These are phyloP conservation scores for Hepsetus odoe DNA, from an alignment of 2,113 vertebrate genomes.

Conservation along the genomic window DNA sequence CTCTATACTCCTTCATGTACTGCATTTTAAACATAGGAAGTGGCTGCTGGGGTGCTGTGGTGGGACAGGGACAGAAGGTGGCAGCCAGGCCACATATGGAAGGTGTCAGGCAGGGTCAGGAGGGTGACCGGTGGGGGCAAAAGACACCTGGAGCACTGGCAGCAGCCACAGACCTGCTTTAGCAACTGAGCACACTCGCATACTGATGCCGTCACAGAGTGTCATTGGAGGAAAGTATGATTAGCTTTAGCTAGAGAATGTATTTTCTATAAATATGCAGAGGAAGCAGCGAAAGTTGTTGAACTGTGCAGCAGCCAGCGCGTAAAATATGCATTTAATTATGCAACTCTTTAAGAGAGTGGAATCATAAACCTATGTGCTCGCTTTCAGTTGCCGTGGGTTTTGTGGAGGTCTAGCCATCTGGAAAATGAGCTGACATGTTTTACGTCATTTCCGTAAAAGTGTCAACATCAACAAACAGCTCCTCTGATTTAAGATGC, in stretches of 20 bases:
- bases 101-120: constrained; percentile 69
- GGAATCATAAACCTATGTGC: constrained; percentile 40
- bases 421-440: constrained; percentile 36
- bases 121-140: constrained; percentile 64
- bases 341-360: constrained; percentile 57
- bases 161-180: constrained; percentile 48
- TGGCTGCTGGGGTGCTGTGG: constrained; percentile 34
- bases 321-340: constrained; percentile 65
- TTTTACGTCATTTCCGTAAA: constrained; percentile 34
- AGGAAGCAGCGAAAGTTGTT: constrained; percentile 30
- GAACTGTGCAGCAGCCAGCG: constrained; percentile 59
- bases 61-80: constrained; percentile 74
- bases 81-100: constrained; percentile 72
- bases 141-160: constrained; percentile 68
- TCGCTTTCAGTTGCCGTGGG: constrained; percentile 6
- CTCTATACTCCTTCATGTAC: neutral
- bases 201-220: constrained; percentile 45
- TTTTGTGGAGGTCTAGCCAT: constrained; percentile 13
- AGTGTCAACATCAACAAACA: constrained; percentile 24
- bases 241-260: constrained; percentile 49
- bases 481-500: constrained; percentile 23
- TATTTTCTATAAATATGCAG: constrained; percentile 52
- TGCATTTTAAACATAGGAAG: constrained; percentile 17
- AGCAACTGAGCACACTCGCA: constrained; percentile 24
- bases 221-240: constrained; percentile 39